phyloP scores from a whole-genome alignment of 2,888 invertebrate genomes.

The Folsomia candida region DNA sequence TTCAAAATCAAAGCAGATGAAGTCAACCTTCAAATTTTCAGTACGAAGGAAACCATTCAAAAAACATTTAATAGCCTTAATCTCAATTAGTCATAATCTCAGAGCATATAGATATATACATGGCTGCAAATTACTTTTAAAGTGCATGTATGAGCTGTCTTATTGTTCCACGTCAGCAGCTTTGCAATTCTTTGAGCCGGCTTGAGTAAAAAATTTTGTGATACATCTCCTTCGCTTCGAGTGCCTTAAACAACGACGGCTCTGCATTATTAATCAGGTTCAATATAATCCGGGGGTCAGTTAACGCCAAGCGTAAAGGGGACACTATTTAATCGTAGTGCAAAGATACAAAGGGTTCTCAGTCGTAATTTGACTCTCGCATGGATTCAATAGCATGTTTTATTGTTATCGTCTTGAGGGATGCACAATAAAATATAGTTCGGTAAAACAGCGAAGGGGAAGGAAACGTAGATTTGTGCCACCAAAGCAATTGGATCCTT shows the following conservation, averaged over 20 bases:
- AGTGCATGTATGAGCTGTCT: neutral
- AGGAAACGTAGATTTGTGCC: too few species aligned
- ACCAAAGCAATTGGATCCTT: too few species aligned
- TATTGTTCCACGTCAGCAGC: neutral
- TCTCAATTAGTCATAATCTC: neutral
- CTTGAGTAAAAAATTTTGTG: too few species aligned
- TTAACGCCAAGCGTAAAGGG: slow-evolving; percentile 9
- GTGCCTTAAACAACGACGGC: neutral
- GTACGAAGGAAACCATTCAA: neutral
- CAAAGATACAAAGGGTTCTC: neutral
- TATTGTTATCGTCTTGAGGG: too few species aligned
- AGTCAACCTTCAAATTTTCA: neutral
- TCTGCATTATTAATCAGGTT: neutral
- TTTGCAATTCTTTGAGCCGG: neutral
- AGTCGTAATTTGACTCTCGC: neutral
- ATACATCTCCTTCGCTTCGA: too few species aligned
- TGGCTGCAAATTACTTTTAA: neutral
- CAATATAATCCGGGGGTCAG: neutral
- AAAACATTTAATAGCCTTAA: neutral
- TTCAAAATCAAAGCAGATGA: neutral
- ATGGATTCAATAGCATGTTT: neutral
- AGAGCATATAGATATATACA: neutral
- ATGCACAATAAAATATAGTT: too few species aligned
- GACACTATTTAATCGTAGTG: slow-evolving; percentile 20
- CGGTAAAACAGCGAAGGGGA: too few species aligned